Conservation (phyloP, 2,113 vertebrate species). For the Dendrocopos noguchii region DNA sequence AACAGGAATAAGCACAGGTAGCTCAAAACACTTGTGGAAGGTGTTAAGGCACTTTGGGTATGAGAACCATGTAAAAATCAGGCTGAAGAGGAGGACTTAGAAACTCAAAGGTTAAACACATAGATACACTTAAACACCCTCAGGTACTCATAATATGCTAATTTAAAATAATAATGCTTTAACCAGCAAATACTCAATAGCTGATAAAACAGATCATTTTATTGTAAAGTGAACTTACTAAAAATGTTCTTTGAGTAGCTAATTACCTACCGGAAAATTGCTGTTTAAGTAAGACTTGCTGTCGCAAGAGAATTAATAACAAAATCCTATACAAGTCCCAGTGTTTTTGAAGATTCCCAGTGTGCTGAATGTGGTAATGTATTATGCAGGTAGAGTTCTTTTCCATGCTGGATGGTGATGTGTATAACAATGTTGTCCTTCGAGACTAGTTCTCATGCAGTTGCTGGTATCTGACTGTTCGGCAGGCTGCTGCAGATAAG, state of each 20-base stretch:
- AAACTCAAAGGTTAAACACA: constrained; percentile 15
- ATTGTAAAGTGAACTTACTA: constrained; percentile 70
- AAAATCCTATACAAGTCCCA: not conserved
- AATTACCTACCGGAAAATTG: constrained; percentile 75
- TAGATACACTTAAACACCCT: constrained; percentile 19
- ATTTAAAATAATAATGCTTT: constrained; percentile 72
- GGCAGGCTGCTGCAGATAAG: constrained; percentile 80
- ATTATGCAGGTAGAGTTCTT: constrained; percentile 64
- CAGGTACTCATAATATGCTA: not conserved
- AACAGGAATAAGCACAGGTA: not conserved
- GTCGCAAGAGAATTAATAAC: constrained; percentile 53
- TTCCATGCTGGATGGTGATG: constrained; percentile 49
- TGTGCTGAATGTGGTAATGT: constrained; percentile 20
- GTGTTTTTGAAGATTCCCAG: constrained; percentile 57
- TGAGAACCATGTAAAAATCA: not conserved
- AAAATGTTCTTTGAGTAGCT: constrained; percentile 73
- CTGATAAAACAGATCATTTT: constrained; percentile 57
- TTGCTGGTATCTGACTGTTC: constrained; percentile 67
- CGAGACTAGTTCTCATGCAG: constrained; percentile 69
- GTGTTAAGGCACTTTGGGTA: not conserved
- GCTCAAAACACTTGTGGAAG: not conserved
- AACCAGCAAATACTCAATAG: constrained; percentile 58
- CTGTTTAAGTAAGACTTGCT: constrained; percentile 74
- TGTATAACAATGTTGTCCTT: constrained; percentile 70
- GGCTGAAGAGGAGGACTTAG: not conserved